Evolutionary conservation across 2,888 invertebrate species (phyloP).

Genomic region (Dryococelus australis): DNA sequence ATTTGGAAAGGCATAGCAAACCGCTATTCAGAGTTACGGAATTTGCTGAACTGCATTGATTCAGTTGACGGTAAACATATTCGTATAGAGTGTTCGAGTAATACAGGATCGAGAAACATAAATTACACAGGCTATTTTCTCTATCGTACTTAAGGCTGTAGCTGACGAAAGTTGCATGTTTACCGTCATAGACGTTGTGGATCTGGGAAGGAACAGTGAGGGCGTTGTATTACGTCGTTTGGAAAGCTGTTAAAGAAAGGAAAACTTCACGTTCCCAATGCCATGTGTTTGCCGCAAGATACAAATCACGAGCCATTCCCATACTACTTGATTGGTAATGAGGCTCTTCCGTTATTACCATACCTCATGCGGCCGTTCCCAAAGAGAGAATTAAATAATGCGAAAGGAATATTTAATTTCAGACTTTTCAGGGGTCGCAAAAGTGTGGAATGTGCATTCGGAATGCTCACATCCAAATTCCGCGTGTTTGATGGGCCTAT

Average conservation of each 20-base stretch:
- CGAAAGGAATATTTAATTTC: slow-evolving; percentile 39
- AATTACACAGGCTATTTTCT: slow-evolving; percentile 25
- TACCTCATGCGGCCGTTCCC: too few species aligned
- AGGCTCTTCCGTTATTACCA: slow-evolving; percentile 39
- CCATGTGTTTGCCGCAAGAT: background rate
- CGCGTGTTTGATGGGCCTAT: too few species aligned
- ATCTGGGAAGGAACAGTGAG: slow-evolving; percentile 35
- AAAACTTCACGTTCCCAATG: slow-evolving; percentile 23
- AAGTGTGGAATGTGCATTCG: too few species aligned
- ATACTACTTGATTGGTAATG: slow-evolving; percentile 33
- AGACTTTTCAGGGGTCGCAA: too few species aligned
- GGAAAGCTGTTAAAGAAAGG: slow-evolving; percentile 25
- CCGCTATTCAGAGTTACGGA: slow-evolving; percentile 22
- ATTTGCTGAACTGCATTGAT: slow-evolving; percentile 31
- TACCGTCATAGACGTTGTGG: slow-evolving; percentile 26
- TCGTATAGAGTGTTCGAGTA: background rate
- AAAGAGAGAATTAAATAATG: slow-evolving; percentile 33
- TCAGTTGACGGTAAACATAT: slow-evolving; percentile 24
- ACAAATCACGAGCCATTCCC: background rate
- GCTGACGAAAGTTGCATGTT: slow-evolving; percentile 27
- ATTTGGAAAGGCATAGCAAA: slow-evolving; percentile 17
- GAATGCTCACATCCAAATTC: slow-evolving; percentile 37
- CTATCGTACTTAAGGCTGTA: slow-evolving; percentile 4
- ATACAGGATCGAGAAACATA: background rate
- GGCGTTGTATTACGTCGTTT: slow-evolving; percentile 19